Percentiles rank a stretch among this genome's conserved stretches.
These are phyloP conservation scores for Pseudomyrmex cubaensis DNA, from an alignment of 1,140 invertebrate species.

Conservation along the genomic window DNA sequence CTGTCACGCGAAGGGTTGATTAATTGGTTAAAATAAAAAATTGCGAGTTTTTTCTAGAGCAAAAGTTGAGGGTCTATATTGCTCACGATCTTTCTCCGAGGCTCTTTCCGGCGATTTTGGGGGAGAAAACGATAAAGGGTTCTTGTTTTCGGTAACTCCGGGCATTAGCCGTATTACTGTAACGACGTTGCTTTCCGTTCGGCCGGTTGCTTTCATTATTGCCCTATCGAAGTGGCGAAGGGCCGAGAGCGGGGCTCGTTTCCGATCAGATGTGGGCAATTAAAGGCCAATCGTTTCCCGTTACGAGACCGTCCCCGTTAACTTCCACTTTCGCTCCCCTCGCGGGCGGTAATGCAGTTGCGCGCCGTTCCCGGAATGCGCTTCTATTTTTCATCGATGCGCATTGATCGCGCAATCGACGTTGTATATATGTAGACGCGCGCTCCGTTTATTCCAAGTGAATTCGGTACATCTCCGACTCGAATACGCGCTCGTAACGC, in stretches of 20 bases:
- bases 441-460: constrained; percentile 1
- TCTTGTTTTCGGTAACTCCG: constrained; percentile 55
- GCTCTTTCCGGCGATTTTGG: constrained; percentile 14
- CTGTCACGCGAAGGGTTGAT: no score
- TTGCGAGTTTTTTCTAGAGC: background rate
- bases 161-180: constrained; percentile 57
- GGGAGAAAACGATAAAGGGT: constrained; percentile 29
- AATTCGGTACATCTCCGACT: background rate
- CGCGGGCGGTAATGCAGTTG: constrained; percentile 54
- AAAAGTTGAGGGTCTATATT: background rate
- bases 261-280: constrained; percentile 73
- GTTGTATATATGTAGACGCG: background rate
- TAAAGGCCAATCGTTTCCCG: constrained; percentile 74
- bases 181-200: constrained; percentile 61
- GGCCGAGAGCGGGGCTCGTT: constrained; percentile 51
- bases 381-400: constrained; percentile 61
- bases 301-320: constrained; percentile 47
- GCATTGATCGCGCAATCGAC: background rate
- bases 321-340: constrained; percentile 16
- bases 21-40: background rate
- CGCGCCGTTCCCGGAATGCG: constrained; percentile 2
- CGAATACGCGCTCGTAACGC: background rate
- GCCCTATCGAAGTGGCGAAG: constrained; percentile 60
- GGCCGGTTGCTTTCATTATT: constrained; percentile 45
- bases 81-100: constrained; percentile 29